These are phyloP conservation scores for Micrasema longulum DNA, from an alignment of 1,140 invertebrate genomes.

Conservation along the genomic window DNA sequence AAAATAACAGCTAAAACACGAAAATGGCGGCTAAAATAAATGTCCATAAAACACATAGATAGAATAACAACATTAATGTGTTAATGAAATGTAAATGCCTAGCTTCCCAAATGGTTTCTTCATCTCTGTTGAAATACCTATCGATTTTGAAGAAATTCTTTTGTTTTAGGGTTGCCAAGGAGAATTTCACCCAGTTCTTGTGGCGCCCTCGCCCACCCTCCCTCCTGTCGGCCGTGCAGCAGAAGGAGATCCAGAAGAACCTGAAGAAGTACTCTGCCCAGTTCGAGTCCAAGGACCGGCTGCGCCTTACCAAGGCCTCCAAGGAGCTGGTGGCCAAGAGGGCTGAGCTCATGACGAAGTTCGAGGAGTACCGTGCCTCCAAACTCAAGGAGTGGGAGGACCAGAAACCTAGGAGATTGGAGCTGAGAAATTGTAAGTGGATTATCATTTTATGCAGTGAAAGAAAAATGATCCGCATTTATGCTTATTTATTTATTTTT, in stretches of 20 bases:
- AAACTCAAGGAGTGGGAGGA: slow-evolving; percentile 80
- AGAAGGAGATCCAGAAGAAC: slow-evolving; percentile 97
- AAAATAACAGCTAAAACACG: no score
- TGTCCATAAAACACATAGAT: no score
- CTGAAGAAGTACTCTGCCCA: slow-evolving; percentile 96
- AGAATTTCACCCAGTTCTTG: slow-evolving; percentile 93
- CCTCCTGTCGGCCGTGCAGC: slow-evolving; percentile 82
- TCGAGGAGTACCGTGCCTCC: slow-evolving; percentile 83
- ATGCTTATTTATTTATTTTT: no score
- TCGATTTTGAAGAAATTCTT: no score
- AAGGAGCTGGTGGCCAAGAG: slow-evolving; percentile 97
- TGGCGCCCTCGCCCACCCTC: slow-evolving; percentile 96
- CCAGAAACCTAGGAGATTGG: slow-evolving; percentile 83
- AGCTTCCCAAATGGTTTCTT: no score
- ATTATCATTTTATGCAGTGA: not conserved
- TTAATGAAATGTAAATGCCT: no score
- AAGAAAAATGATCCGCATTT: no score
- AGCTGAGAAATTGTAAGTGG: slow-evolving; percentile 87
- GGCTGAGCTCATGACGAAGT: slow-evolving; percentile 88
- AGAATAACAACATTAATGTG: no score
- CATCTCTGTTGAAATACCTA: no score
- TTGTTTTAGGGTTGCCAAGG: slow-evolving; percentile 79
- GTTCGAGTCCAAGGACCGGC: slow-evolving; percentile 96
- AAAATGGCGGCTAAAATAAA: no score
- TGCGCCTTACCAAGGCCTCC: slow-evolving; percentile 92